These are phyloP conservation scores for Myotis daubentonii DNA, from an alignment of 2,797 vertebrate genomes.

Conservation along the genomic window DNA sequence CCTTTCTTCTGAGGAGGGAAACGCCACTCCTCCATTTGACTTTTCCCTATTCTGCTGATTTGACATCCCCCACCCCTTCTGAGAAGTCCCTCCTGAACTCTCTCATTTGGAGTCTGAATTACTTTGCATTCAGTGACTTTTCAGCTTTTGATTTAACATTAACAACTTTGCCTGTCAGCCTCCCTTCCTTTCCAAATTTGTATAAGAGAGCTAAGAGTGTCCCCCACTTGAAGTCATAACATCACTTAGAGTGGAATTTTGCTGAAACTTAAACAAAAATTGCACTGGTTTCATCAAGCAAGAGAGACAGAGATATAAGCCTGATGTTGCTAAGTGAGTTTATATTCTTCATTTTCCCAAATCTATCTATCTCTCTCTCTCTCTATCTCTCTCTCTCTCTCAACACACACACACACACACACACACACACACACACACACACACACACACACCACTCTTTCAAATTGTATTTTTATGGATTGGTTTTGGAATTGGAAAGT, in stretches of 20 bases:
- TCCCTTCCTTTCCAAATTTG: slow-evolving; percentile 54
- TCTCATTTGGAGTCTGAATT: slow-evolving; percentile 63
- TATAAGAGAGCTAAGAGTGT: slow-evolving; percentile 42
- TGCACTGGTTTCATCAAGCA: slow-evolving; percentile 47
- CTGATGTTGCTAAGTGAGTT: neutral
- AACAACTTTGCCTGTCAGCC: slow-evolving; percentile 68
- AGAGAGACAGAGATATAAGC: neutral
- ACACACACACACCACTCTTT: neutral
- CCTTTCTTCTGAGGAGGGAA: slow-evolving; percentile 16
- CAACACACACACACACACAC: too few species aligned
- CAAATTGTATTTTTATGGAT: neutral
- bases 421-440: neutral
- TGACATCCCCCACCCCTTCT: slow-evolving; percentile 38
- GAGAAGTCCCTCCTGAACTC: slow-evolving; percentile 49
- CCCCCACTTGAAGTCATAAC: slow-evolving; percentile 33
- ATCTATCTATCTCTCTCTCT: too few species aligned
- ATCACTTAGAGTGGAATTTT: slow-evolving; percentile 40
- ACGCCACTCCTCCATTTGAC: neutral
- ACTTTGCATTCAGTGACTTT: slow-evolving; percentile 75
- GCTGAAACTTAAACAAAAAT: slow-evolving; percentile 51
- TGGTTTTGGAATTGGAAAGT: neutral
- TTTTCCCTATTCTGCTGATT: slow-evolving; percentile 39
- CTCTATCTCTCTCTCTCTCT: neutral
- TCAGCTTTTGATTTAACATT: slow-evolving; percentile 76
- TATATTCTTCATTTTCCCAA: neutral